Evolutionary conservation across 1,140 invertebrate species (phyloP), one percentile per base, ranked within the genome.

Genomic region (Drosophila repletoides): DNA sequence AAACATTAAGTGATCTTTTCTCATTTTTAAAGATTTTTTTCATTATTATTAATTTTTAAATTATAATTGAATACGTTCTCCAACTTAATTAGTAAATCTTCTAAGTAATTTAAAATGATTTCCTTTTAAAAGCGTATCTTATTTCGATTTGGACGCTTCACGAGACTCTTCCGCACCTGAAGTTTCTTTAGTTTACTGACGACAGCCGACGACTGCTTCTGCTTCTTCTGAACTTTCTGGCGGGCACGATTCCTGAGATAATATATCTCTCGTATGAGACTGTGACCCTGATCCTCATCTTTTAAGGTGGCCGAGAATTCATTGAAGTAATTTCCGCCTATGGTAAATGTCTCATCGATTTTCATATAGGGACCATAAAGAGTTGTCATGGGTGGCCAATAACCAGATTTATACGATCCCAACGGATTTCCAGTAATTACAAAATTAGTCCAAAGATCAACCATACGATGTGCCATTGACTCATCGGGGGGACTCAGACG

Each of bases 371-470:
- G 89, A 0, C 89, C 89, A 24, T 88, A 89, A 0, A 89, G 65
- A 0, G 87, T 90, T 3, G 89, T 88, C 84, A 90, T 88, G 2
- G 89, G 89, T 12, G 89, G 89, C 89, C 89, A 90, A 36, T 89
- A 88, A 34, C 88, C 88, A 2, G 63, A 53, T 3, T 72, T 70
- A 28, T 76, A 53, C 3, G 73, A 76, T 6, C 76, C 80, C 2
- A 89, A 40, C 0, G 89, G 89, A 69, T 88, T 72, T 5, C 89
- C 89, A 5, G 49, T 80, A 3, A 79, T 89, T 9, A 90, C 88
- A 49, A 90, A 90, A n/a, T 88, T 89, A 0, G 89, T 76, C 89
- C 89, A 90, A 0, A 90, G 51, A 0, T 90, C 89, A 3, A 90
- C 83, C 89, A 90, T 89, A 10, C 76, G 87, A 19, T 48, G 81